Conservation (phyloP, 2,888 invertebrate species). For the Hedychridium roseum region DNA sequence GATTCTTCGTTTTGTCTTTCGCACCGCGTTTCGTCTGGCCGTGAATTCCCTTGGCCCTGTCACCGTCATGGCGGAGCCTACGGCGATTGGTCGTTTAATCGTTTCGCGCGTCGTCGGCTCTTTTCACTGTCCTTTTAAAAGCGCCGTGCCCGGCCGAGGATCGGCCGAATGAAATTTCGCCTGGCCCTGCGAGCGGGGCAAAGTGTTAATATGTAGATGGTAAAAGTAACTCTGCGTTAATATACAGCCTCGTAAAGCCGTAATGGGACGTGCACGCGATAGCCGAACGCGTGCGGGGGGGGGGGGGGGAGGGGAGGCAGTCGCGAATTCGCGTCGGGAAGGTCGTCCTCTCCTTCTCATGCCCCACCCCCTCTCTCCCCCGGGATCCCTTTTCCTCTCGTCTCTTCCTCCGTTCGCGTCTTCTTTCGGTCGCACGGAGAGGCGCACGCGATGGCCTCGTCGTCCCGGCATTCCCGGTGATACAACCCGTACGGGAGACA, state of each 20-base stretch:
- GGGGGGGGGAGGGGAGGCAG: no score
- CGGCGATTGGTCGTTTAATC: constrained; percentile 7
- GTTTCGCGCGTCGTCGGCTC: constrained; percentile 4
- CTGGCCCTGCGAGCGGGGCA: neutral
- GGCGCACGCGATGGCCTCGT: constrained; percentile 15
- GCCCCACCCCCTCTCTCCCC: constrained; percentile 1
- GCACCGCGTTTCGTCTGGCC: no score
- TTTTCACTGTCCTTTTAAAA: neutral
- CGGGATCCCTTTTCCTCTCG: neutral
- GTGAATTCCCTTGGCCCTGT: constrained; percentile 8
- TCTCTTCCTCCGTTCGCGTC: neutral
- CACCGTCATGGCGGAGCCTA: neutral
- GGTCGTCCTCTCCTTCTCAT: neutral
- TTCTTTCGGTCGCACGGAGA: constrained; percentile 9
- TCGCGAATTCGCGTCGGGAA: constrained; percentile 14
- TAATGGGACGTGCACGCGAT: constrained; percentile 31
- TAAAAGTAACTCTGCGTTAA: constrained; percentile 35
- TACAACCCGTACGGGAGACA: constrained; percentile 23
- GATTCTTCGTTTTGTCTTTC: no score
- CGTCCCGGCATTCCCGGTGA: constrained; percentile 17
- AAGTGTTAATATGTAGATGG: constrained; percentile 37
- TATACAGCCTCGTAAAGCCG: constrained; percentile 32
- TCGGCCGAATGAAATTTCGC: constrained; percentile 1
- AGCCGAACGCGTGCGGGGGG: constrained; percentile 1
- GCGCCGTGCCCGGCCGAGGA: no score